Evolutionary conservation across 2,113 vertebrate species (phyloP), one percentile per base, ranked within the genome.

Genomic region (Cinclus mexicanus): DNA sequence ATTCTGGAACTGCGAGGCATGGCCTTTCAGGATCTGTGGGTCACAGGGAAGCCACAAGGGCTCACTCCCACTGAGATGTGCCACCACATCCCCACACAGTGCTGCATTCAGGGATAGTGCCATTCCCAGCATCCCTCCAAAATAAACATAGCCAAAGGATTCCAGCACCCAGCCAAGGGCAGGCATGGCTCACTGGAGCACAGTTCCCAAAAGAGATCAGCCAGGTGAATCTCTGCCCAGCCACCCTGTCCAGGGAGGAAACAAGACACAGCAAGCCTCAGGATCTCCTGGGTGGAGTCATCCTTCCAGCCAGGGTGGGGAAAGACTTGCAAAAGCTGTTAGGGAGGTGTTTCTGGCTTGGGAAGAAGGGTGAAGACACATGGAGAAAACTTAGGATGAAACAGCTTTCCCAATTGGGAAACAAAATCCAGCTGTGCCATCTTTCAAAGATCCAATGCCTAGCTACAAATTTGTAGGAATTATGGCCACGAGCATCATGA

Each of bases 401-500:
- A 63, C 0, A 49, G 23, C 57, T 64, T 72, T 59, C 42, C 55
- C 57, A 83, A 1, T 0, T 49, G 37, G 46, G 11, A 10, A 70
- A 72, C 23, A 46, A 65, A 63, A 59, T 7, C 71, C 59, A 87
- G 24, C 26, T 64, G 76, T 7, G 5, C 31, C 6, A 5, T 33
- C 44, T 67, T 28, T 53, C 59, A 61, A 52, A 56, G 49, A 70
- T 28, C 31, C 64, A 50, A 23, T 20, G 22, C 29, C 39, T 33
- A 18, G 39, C 8, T 31, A 37, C 13, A 67, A 67, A 70, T 42
- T 0, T 16, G 21, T 12, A 24, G 42, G 37, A 52, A 72, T 28
- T 39, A 25, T 0, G 0, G 49, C 13, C 25, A 29, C 0, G 0
- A 79, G 19, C 16, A 47, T 10, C 47, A 20, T 4, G 17, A 63